Percentiles rank a stretch among this genome's conserved stretches.
phyloP scores from a whole-genome alignment of 2,797 vertebrate genomes.

The Halcyon chelicuti region DNA sequence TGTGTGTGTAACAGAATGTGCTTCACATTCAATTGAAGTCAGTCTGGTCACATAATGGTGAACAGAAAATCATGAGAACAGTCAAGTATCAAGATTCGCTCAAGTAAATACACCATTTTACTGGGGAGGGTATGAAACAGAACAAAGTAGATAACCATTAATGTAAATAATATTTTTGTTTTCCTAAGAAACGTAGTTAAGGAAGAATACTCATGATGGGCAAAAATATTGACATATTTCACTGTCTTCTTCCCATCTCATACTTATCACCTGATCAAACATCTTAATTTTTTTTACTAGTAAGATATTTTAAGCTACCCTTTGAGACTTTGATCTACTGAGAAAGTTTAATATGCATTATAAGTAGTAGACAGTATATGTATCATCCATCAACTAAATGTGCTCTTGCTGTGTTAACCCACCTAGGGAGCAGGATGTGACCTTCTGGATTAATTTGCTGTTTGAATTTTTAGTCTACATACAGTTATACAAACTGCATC shows the following conservation, averaged over 20 bases:
- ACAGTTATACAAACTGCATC: neutral
- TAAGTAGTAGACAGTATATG: neutral
- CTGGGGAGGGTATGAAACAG: rapidly evolving
- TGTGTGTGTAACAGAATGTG: neutral
- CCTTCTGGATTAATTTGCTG: slow-evolving; percentile 5
- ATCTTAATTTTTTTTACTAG: neutral
- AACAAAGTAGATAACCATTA: neutral
- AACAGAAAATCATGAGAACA: neutral
- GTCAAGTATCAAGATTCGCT: neutral
- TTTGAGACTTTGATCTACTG: neutral
- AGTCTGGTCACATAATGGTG: neutral
- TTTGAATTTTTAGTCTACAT: neutral
- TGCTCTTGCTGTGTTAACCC: neutral
- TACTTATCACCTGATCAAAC: neutral
- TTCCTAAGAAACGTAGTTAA: neutral
- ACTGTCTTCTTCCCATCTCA: neutral
- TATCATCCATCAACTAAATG: neutral
- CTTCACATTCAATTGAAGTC: slow-evolving; percentile 8
- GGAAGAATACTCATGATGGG: neutral
- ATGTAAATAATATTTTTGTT: neutral
- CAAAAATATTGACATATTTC: neutral
- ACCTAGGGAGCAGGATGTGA: neutral
- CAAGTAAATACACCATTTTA: neutral
- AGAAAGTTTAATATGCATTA: neutral
- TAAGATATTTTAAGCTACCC: neutral